Percentiles rank a stretch among this genome's conserved stretches.
Evolutionary conservation across 2,888 invertebrate species (phyloP).

Genomic region (Metellina segmentata): DNA sequence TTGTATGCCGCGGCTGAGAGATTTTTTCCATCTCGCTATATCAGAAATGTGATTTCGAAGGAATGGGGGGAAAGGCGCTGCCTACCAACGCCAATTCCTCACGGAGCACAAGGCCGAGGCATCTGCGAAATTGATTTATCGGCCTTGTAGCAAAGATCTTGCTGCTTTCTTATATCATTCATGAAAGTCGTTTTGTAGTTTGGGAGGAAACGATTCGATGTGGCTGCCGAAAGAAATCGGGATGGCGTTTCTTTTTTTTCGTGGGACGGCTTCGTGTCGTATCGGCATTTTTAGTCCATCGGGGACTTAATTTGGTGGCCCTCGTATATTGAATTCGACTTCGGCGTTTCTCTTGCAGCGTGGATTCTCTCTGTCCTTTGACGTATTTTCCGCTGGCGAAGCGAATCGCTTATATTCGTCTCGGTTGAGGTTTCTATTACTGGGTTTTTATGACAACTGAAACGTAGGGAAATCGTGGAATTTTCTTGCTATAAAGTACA

Average conservation of each 20-base stretch:
- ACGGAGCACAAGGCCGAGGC: conserved; percentile 10
- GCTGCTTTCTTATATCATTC: conserved; percentile 51
- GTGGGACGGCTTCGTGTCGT: not conserved
- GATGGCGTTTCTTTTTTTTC: conserved; percentile 5
- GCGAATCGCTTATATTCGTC: no score
- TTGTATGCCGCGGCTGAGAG: not conserved
- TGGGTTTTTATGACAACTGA: no score
- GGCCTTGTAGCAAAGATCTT: conserved; percentile 18
- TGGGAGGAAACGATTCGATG: conserved; percentile 25
- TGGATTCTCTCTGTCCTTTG: not conserved
- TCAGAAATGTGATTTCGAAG: conserved; percentile 60
- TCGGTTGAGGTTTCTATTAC: no score
- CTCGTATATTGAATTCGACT: not conserved
- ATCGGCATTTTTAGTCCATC: conserved; percentile 2
- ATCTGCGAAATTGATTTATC: conserved; percentile 59
- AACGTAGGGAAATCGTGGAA: no score
- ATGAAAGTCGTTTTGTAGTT: conserved; percentile 64
- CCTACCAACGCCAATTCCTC: conserved; percentile 10
- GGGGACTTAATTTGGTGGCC: not conserved
- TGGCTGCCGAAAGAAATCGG: conserved; percentile 1
- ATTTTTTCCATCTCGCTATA: conserved; percentile 32
- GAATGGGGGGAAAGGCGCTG: not conserved
- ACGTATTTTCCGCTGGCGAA: not conserved
- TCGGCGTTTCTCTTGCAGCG: not conserved
- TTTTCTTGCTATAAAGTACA: no score